Evolutionary conservation across 2,797 vertebrate species (phyloP).

Genomic region (Lutjanus argentimaculatus): DNA sequence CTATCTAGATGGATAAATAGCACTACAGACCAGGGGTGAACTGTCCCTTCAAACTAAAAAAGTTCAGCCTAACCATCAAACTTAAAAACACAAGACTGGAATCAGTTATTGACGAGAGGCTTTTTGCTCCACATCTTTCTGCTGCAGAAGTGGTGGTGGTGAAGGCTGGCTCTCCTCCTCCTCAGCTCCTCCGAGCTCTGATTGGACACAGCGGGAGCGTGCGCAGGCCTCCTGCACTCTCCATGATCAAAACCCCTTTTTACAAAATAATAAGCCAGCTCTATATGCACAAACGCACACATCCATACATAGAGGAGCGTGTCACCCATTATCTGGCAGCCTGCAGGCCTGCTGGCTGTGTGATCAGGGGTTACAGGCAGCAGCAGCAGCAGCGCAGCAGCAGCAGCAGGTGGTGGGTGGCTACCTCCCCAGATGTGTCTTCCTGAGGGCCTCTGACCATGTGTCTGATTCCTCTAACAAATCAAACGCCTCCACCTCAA

Average conservation of each 20-base stretch:
- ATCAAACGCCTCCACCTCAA: constrained; percentile 57
- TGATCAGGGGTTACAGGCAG: constrained; percentile 54
- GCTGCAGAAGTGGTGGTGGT: background rate
- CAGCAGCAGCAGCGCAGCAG: too few species aligned
- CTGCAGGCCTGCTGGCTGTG: constrained; percentile 36
- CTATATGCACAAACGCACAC: constrained; percentile 7
- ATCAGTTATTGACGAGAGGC: background rate
- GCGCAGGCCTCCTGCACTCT: constrained; percentile 11
- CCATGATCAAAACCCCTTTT: constrained; percentile 49
- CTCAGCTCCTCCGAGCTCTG: background rate
- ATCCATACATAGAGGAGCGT: constrained; percentile 10
- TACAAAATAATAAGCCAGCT: constrained; percentile 26
- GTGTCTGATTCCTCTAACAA: constrained; percentile 48
- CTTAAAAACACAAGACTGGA: background rate
- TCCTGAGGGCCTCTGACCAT: constrained; percentile 27
- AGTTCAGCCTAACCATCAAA: background rate
- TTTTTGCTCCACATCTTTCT: background rate
- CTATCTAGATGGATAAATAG: too few species aligned
- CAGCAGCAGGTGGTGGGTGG: constrained; percentile 43
- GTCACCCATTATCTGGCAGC: constrained; percentile 30
- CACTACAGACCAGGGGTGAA: too few species aligned
- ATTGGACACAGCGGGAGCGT: constrained; percentile 10
- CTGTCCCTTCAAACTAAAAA: background rate
- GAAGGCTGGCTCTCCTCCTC: background rate
- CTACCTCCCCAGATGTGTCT: constrained; percentile 43